Conservation (phyloP, 2,113 vertebrate genomes). For the Desmodus rotundus region DNA sequence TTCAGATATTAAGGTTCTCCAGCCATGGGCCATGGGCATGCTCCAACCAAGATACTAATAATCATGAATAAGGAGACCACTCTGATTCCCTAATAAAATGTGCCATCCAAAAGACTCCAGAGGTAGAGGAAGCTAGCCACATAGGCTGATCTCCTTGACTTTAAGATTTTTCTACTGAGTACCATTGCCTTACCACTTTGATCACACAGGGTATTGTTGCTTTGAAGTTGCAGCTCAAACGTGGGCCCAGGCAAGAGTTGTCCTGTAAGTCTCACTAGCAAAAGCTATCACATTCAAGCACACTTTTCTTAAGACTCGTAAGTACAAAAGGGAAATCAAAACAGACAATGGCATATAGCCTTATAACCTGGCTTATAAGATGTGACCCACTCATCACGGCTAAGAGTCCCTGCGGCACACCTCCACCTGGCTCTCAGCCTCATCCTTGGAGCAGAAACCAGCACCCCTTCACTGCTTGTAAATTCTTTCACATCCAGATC, state of each 20-base stretch:
- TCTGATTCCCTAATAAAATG: not conserved
- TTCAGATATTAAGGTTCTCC: not conserved
- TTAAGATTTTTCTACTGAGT: not conserved
- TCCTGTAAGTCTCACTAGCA: not conserved
- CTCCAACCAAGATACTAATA: not conserved
- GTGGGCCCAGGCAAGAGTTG: not conserved
- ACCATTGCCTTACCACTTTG: not conserved
- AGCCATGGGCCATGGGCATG: not conserved
- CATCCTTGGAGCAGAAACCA: not conserved
- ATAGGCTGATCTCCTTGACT: not conserved
- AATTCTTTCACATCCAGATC: not conserved
- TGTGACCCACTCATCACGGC: not conserved
- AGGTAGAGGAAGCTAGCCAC: not conserved
- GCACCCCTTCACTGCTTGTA: not conserved
- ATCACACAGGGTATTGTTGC: not conserved
- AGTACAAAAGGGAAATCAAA: not conserved
- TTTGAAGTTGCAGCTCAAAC: not conserved
- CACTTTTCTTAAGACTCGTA: not conserved
- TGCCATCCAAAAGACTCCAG: not conserved
- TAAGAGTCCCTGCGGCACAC: not conserved
- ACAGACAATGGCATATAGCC: not conserved
- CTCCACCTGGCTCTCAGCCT: not conserved
- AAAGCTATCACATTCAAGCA: not conserved
- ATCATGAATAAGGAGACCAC: not conserved
- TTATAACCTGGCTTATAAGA: not conserved